A percentile compares a stretch with the other conserved stretches of the same genome.
These are phyloP conservation scores for Pandemis heparana DNA, from an alignment of 2,888 invertebrate genomes.

Conservation along the genomic window DNA sequence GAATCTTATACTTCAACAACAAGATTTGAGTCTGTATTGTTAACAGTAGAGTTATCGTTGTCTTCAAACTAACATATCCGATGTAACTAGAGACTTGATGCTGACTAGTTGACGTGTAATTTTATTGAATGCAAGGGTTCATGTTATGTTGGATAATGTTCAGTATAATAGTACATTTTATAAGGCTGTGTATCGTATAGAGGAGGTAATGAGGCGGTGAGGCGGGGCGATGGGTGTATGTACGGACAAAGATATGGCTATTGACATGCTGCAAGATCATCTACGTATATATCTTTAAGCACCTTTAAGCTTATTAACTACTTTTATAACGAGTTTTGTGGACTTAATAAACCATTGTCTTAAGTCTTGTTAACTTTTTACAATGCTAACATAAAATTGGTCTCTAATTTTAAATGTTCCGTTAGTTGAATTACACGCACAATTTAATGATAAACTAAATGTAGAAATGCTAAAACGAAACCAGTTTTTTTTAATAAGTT, in stretches of 20 bases:
- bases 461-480: background rate
- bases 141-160: conserved; percentile 62
- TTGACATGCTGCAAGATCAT: conserved; percentile 67
- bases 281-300: conserved; percentile 58
- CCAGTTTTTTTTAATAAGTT: conserved; percentile 56
- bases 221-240: conserved; percentile 81
- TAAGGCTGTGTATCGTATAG: conserved; percentile 72
- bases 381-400: conserved; percentile 17
- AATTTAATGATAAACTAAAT: background rate
- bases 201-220: conserved; percentile 82
- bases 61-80: conserved; percentile 62
- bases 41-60: conserved; percentile 48
- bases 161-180: conserved; percentile 70
- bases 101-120: conserved; percentile 76
- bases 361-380: conserved; percentile 27
- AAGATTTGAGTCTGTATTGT: conserved; percentile 17
- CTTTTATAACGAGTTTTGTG: conserved; percentile 59
- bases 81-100: conserved; percentile 72
- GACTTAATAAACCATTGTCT: conserved; percentile 46
- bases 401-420: conserved; percentile 2
- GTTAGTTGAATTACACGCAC: background rate
- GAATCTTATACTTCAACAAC: conserved; percentile 24
- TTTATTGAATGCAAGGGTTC: conserved; percentile 76
- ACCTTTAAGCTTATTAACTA: conserved; percentile 69
- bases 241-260: conserved; percentile 75